A percentile compares a stretch with the other conserved stretches of the same genome.
These are phyloP conservation scores for Bombyx huttoni DNA, from an alignment of 2,888 invertebrate species.

Conservation along the genomic window DNA sequence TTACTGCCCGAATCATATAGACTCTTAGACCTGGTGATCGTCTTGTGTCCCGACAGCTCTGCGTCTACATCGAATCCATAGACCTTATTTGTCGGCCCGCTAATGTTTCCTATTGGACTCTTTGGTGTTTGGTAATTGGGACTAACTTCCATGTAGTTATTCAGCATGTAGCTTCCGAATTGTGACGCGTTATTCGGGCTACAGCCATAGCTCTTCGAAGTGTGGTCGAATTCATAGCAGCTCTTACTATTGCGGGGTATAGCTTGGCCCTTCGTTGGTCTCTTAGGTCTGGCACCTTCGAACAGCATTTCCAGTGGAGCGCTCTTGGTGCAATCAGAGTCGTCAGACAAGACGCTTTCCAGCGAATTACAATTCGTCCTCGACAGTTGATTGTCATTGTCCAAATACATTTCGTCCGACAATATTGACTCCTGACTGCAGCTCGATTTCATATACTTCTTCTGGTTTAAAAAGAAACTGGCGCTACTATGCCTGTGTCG, in stretches of 20 bases:
- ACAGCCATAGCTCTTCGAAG: conserved; percentile 75
- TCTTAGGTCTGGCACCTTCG: conserved; percentile 65
- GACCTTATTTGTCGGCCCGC: conserved; percentile 39
- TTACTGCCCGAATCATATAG: conserved; percentile 49
- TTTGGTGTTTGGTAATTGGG: conserved; percentile 28
- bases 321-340: conserved; percentile 82
- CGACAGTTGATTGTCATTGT: conserved; percentile 72
- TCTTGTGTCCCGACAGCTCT: conserved; percentile 40
- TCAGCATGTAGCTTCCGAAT: conserved; percentile 70
- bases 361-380: conserved; percentile 82
- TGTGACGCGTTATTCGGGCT: conserved; percentile 73
- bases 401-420: conserved; percentile 77
- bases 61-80: conserved; percentile 51
- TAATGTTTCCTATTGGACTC: conserved; percentile 14
- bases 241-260: conserved; percentile 61
- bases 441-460: conserved; percentile 73
- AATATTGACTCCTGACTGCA: conserved; percentile 84
- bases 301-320: conserved; percentile 83
- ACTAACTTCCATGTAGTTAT: conserved; percentile 50
- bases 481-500: conserved; percentile 80
- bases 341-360: conserved; percentile 86
- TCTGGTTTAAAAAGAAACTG: conserved; percentile 84
- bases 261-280: conserved; percentile 32
- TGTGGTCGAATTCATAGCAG: conserved; percentile 64
- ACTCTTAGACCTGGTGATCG: conserved; percentile 60